Conservation (phyloP, 2,888 invertebrate species). For the Philhelius pedissequus region DNA sequence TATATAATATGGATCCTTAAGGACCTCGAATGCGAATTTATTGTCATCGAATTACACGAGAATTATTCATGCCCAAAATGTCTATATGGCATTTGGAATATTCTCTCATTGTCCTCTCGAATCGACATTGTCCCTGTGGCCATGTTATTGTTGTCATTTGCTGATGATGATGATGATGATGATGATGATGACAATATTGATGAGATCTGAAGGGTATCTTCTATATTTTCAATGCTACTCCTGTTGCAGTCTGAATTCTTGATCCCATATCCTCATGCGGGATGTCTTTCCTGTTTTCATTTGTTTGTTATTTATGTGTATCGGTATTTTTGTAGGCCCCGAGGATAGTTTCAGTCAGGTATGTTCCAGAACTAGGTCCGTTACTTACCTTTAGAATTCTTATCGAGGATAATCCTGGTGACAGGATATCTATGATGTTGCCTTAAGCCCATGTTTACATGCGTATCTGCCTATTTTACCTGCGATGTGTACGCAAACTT, state of each 20-base stretch:
- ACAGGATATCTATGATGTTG: slow-evolving; percentile 46
- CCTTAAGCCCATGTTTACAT: slow-evolving; percentile 52
- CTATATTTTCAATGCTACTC: neutral
- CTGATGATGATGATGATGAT: slow-evolving; percentile 63
- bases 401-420: slow-evolving; percentile 51
- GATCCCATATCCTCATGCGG: slow-evolving; percentile 25
- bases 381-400: neutral
- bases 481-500: slow-evolving; percentile 17
- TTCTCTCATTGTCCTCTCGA: slow-evolving; percentile 17
- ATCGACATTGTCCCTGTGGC: slow-evolving; percentile 41
- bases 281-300: slow-evolving; percentile 29
- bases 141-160: slow-evolving; percentile 57
- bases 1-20: slow-evolving; percentile 34
- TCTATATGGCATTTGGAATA: slow-evolving; percentile 50
- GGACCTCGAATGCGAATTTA: slow-evolving; percentile 51
- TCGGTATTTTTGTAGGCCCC: slow-evolving; percentile 30
- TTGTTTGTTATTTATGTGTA: slow-evolving; percentile 27
- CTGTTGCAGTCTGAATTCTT: slow-evolving; percentile 38
- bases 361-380: too few species aligned
- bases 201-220: slow-evolving; percentile 25
- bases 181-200: slow-evolving; percentile 66
- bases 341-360: slow-evolving; percentile 3
- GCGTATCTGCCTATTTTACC: slow-evolving; percentile 11
- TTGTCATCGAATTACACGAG: slow-evolving; percentile 63
- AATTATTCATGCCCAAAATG: slow-evolving; percentile 63